Evolutionary conservation across 2,888 invertebrate genomes (phyloP).

Genomic region (Netelia inedita): DNA sequence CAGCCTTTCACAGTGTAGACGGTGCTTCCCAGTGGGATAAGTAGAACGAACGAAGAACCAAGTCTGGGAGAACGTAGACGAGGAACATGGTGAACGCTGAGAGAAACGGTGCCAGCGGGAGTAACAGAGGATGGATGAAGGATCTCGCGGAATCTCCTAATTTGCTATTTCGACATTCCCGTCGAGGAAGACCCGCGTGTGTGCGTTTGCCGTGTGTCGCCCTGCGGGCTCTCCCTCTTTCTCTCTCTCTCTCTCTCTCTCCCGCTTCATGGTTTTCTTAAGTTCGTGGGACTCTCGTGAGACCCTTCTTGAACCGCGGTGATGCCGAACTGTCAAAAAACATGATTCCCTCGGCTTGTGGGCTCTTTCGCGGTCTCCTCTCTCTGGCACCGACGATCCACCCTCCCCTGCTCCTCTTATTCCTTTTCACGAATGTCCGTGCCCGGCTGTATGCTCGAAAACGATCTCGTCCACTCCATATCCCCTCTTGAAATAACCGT

Average conservation of each 20-base stretch:
- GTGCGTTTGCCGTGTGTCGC: constrained; percentile 50
- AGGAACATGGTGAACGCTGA: constrained; percentile 64
- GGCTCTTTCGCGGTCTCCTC: constrained; percentile 66
- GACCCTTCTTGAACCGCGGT: constrained; percentile 78
- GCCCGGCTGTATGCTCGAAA: constrained; percentile 21
- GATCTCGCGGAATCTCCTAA: constrained; percentile 82
- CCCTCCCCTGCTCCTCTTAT: constrained; percentile 22
- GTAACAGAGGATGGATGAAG: constrained; percentile 71
- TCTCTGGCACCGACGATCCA: constrained; percentile 33
- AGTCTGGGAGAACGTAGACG: constrained; percentile 31
- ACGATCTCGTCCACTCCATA: constrained; percentile 30
- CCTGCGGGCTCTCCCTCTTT: constrained; percentile 13
- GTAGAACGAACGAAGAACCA: constrained; percentile 32
- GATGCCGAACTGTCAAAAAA: constrained; percentile 83
- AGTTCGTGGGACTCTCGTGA: constrained; percentile 79
- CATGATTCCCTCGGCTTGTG: constrained; percentile 77
- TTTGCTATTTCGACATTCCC: constrained; percentile 84
- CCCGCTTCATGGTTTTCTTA: constrained; percentile 49
- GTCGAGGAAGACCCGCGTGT: constrained; percentile 71
- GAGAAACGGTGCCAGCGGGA: constrained; percentile 66
- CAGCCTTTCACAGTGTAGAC: neutral
- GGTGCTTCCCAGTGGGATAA: neutral
- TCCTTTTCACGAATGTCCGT: constrained; percentile 40
- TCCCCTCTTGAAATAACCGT: constrained; percentile 29
- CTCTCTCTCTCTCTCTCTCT: constrained; percentile 17